phyloP scores from a whole-genome alignment of 2,888 invertebrate species.

The Phymatocera aterrima region DNA sequence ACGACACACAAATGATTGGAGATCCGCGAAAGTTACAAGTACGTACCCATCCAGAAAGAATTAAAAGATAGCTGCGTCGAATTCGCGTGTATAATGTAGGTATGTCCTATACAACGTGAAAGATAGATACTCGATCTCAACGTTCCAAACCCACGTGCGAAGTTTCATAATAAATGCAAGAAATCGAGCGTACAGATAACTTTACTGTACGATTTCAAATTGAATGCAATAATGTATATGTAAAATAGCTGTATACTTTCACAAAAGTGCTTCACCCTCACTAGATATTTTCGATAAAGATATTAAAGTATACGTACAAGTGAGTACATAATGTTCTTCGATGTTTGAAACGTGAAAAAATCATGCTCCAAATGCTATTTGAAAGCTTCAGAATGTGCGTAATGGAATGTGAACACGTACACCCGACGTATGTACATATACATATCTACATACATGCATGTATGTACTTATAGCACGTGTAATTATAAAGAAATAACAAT shows the following conservation, averaged over 20 bases:
- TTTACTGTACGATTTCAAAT: not conserved
- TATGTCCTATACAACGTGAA: too few species aligned
- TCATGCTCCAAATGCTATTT: not conserved
- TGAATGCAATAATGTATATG: not conserved
- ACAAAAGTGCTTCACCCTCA: not conserved
- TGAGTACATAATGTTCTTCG: not conserved
- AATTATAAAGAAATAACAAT: constrained; percentile 6
- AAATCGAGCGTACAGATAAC: constrained; percentile 4
- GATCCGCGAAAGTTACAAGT: not conserved
- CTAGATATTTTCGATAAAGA: not conserved
- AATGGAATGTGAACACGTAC: not conserved
- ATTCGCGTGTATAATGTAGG: not conserved
- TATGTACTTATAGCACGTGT: not conserved
- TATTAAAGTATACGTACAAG: not conserved
- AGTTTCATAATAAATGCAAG: constrained; percentile 26
- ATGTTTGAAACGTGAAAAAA: not conserved
- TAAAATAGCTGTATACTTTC: not conserved
- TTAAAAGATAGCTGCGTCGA: not conserved
- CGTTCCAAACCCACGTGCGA: constrained; percentile 39
- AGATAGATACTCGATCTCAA: constrained; percentile 28
- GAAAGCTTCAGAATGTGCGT: not conserved
- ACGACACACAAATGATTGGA: not conserved
- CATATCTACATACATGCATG: too few species aligned
- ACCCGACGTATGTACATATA: too few species aligned
- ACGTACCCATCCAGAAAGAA: not conserved